phyloP scores from a whole-genome alignment of 2,888 invertebrate genomes.

The Phyllotreta cruciferae region DNA sequence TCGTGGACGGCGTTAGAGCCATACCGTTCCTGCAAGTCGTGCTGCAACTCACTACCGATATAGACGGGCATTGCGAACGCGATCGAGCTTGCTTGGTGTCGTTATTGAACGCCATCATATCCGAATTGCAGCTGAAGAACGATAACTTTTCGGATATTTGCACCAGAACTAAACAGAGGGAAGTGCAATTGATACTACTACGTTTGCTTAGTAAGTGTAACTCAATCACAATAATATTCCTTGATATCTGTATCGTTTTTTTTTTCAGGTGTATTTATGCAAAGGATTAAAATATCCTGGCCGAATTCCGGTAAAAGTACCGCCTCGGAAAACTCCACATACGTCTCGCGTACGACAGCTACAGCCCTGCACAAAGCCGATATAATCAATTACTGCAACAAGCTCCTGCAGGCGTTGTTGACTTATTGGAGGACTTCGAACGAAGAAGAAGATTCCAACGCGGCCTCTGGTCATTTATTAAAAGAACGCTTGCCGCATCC shows the following conservation, averaged over 20 bases:
- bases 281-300: constrained; percentile 69
- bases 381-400: constrained; percentile 76
- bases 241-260: too few species aligned
- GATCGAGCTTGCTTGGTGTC: constrained; percentile 81
- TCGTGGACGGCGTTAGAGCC: constrained; percentile 82
- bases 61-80: constrained; percentile 83
- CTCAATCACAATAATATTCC: too few species aligned
- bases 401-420: constrained; percentile 72
- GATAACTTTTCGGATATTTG: constrained; percentile 65
- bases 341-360: constrained; percentile 76
- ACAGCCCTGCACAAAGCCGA: constrained; percentile 72
- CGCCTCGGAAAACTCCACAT: constrained; percentile 61
- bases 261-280: constrained; percentile 74
- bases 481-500: constrained; percentile 83
- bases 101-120: constrained; percentile 75
- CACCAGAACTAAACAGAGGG: constrained; percentile 76
- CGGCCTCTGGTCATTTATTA: constrained; percentile 72
- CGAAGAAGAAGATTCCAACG: constrained; percentile 57
- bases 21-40: constrained; percentile 93
- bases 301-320: constrained; percentile 44
- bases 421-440: constrained; percentile 73
- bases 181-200: constrained; percentile 88
- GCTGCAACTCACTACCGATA: constrained; percentile 86
- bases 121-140: constrained; percentile 73
- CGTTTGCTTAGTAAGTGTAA: constrained; percentile 84